Evolutionary conservation across 2,113 vertebrate genomes (phyloP), one percentile per base, ranked within the genome.

Genomic region (Tenrec ecaudatus): DNA sequence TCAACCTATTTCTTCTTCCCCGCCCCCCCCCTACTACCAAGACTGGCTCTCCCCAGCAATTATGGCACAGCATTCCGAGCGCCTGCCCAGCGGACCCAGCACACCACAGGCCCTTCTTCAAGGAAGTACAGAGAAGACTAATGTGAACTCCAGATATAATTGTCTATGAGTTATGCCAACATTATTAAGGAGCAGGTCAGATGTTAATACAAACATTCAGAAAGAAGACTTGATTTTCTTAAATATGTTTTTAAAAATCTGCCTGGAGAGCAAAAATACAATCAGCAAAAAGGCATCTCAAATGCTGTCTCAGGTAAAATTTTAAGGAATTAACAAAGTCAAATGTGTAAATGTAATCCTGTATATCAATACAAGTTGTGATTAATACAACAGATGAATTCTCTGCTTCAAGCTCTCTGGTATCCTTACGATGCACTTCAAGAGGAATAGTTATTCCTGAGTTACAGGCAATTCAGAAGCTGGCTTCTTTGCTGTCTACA

Each of bases 391-490:
- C 25, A 64, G 29, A 92, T 90, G 79, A 93, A 62, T 69, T 47
- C 43, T 36, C 47, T 84, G 33, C 33, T 23, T 86, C 73, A 36
- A 78, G 19, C 23, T 80, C 23, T 66, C 38, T 78, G 53, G 66
- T 71, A 86, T 20, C 83, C 33, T 79, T 78, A 71, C 64, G 60
- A 90, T 94, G 94, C 29, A 86, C 43, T 89, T 95, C 23, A 79
- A 92, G 96, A 95, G 76, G 76, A 93, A 90, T 94, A 94, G 7
- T 76, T 83, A 29, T 93, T 62, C 78, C 89, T 87, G 91, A 92
- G 91, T 77, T 75, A 93, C 82, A 96, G 62, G 68, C 4, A 2
- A 90, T 86, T 88, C 58, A 89, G 93, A 93, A 31, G 31, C 20
- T 69, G 31, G 43, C 81, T 81, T 94, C 69, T 85, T 36, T 53